Base-by-base conservation (phyloP, 2,888 invertebrate genomes). In the Heterodera filipjevi region DNA sequence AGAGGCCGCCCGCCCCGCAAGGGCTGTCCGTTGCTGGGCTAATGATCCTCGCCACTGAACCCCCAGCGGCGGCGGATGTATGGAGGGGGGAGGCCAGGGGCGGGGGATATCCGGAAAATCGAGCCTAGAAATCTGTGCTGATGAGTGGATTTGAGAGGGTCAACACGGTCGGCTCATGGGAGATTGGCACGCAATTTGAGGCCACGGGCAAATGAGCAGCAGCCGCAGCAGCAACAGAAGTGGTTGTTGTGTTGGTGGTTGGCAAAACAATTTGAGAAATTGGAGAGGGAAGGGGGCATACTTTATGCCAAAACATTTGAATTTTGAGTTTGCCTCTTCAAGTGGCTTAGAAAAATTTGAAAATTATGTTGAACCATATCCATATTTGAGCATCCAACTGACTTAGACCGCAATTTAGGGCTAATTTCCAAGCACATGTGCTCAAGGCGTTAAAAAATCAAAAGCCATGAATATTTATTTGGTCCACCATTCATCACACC, bases 241-340 rank as follows among this genome's bases (percentile, higher is more conserved):
- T 59, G 59, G 49, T 49, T 59, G 59, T 14, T 49, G 49, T 49
- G 44, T 14, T 12, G 49, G 8, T 5, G 19, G 49, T 49, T 39
- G 19, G 59, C 59, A 59, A 59, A 59, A 59, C 59, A 59, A 59
- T 59, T 59, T 59, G 10, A 59, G 59, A 59, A 59, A 59, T 27
- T 59, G 59, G 14, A 16, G 49, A 14, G 16, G 49, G 1, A 14
- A 14, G 12, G n/a, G 59, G 27, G 22, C 59, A n/a, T n/a, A 22
- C 10, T 59, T 39, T 39, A 39, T 39, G 12, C 12, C n/a, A n/a
- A 59, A 59, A n/a, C 27, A 59, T 59, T 59, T 59, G 59, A 59
- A 30, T 30, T 59, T 59, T 10, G 59, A 3, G 16, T 12, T 19
- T 49, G 12, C 16, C n/a, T 59, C 6, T 59, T 19, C 22, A 19